Conservation (phyloP, 2,113 vertebrate species). For the Notarius quadriscutis region DNA sequence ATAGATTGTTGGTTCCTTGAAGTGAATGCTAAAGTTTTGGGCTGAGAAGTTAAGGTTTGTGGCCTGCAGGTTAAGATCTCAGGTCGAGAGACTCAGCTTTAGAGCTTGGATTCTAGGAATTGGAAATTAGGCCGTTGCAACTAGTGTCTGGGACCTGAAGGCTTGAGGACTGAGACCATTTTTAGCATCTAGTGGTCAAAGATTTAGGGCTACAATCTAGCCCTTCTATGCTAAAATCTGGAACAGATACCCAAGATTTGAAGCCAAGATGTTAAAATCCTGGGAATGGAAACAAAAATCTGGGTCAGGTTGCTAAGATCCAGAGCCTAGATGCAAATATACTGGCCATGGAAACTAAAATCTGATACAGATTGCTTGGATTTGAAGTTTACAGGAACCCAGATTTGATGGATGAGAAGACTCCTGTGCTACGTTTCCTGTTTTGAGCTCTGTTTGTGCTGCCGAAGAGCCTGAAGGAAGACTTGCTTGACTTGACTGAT, state of each 20-base stretch:
- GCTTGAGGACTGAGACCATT: background rate
- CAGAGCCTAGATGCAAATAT: background rate
- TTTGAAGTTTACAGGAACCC: background rate
- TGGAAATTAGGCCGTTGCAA: background rate
- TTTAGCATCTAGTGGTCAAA: background rate
- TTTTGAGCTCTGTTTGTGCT: constrained; percentile 67
- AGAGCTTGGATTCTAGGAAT: background rate
- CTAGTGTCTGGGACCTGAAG: background rate
- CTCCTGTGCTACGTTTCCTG: constrained; percentile 53
- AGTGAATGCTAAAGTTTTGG: background rate
- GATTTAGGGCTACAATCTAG: background rate
- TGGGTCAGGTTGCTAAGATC: background rate
- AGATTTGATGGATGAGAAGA: background rate
- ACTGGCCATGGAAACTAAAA: background rate
- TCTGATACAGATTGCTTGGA: background rate
- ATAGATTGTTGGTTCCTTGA: background rate
- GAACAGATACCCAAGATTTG: background rate
- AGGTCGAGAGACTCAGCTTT: background rate
- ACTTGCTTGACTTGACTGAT: constrained; percentile 79
- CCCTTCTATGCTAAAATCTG: background rate
- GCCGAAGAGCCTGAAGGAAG: constrained; percentile 76
- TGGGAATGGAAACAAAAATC: background rate
- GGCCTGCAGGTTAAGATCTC: background rate
- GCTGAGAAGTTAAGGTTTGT: background rate
- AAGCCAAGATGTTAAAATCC: background rate